Evolutionary conservation across 2,113 vertebrate species (phyloP), one percentile per base, ranked within the genome.

Genomic region (Antechinus flavipes): DNA sequence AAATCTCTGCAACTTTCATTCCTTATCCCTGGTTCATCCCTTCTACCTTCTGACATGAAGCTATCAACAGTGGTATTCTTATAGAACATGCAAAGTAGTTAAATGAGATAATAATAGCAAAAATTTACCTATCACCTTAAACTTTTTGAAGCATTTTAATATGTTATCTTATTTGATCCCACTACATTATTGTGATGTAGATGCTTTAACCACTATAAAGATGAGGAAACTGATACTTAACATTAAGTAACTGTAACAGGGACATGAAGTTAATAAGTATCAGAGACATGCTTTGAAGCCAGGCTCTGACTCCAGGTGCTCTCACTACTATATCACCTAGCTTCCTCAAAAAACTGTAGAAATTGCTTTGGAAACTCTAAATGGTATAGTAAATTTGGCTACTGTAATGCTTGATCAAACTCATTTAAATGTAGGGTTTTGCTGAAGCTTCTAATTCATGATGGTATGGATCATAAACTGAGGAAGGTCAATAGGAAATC

Each of bases 321-420:
- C 68, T 84, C n/a, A 16, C 5, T 19, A 84, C 68, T 42, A 42
- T 84, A 42, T 84, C 68, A 84, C 35, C n/a, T 2, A 42, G n/a
- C 68, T 84, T n/a, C 19, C 68, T 42, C n/a, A 2, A 42, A 42
- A 42, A 84, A 84, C 68, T 42, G 19, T 84, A 84, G 68, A 84
- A 42, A 42, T 6, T 84, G n/a, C 35, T 84, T 84, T 84, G 35
- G 42, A 84, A 84, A 84, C 19, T 23, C 5, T 42, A n/a, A 84
- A 19, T 84, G 68, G n/a, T 42, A 42, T 42, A 42, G 68, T 84
- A 84, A 95, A 30, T 95, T 96, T 58, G 91, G 23, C 76, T 94
- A 91, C 92, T 94, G 22, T 93, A 84, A 95, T 95, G 46, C 30
- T 95, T 93, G 55, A 94, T n/a, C 95, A 96, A 90, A 90, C 23